Base-by-base conservation (phyloP, 1,140 invertebrate genomes). In the Alviniconcha marisindica region DNA sequence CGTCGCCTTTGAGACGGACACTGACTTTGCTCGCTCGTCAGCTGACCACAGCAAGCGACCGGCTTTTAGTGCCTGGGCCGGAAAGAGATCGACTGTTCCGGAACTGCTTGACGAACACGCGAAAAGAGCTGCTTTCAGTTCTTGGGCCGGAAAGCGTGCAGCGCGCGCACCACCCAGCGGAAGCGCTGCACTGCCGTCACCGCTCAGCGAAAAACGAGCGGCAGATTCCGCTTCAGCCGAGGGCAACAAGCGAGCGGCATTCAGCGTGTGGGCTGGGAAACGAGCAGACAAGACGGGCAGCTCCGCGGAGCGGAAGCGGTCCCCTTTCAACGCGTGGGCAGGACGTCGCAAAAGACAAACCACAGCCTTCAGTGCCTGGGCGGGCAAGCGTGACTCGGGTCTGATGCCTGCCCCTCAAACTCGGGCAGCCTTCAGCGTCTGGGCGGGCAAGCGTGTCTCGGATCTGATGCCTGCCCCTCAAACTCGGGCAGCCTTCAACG, bases 221-320 rank as follows among this genome's bases (percentile, higher is more conserved):
- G 44, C 44, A 48, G 5, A 10, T 48, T 18, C 5, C 44, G 44
- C 44, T 48, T 48, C 7, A 18, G 5, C 44, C 44, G 44, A 48
- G 18, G 44, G 7, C 7, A 48, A 18, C 44, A 48, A 18, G 44
- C 44, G 44, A 48, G 69, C 31, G 14, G 42, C 42, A 0, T 76
- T 76, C 44, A 76, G 44, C 12, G 73, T 54, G n/a, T 76, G 73
- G 73, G 73, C 73, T 21, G 73, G 73, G 1, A 76, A 76, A 51
- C 42, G 73, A 15, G n/a, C 73, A 1, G 73, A 21, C 10, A 12
- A 28, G 14, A 0, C 4, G 0, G 71, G 21, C 21, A 15, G 18
- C 33, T 5, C 44, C 7, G 3, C 10, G 7, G 7, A 28, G 31
- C 24, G 3, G 3, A 76, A 76, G 21, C 42, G 73, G 12, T 21